A percentile compares a stretch with the other conserved stretches of the same genome.
These are phyloP conservation scores for Teleogryllus oceanicus DNA, from an alignment of 2,888 invertebrate species.

Conservation along the genomic window DNA sequence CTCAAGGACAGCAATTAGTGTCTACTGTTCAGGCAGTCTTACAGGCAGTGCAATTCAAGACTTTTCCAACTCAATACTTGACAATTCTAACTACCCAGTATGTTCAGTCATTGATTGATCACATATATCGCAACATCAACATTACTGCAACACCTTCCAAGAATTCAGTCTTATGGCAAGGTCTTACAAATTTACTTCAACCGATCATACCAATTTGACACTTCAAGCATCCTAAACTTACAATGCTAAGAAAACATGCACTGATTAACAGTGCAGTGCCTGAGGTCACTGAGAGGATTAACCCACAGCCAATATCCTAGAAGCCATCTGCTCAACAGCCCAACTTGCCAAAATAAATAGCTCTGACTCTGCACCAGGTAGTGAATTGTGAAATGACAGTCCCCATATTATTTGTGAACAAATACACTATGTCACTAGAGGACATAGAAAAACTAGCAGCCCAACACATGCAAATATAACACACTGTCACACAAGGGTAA, in stretches of 20 bases:
- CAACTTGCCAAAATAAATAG: neutral
- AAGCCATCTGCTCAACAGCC: neutral
- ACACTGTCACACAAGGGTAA: neutral
- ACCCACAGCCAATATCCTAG: constrained; percentile 18
- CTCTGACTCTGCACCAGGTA: neutral
- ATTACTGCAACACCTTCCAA: neutral
- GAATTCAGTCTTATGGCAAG: constrained; percentile 9
- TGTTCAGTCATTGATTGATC: neutral
- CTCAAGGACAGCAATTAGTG: too few relatives aligned
- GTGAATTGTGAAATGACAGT: neutral
- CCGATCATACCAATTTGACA: neutral
- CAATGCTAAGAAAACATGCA: constrained; percentile 12
- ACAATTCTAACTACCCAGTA: constrained; percentile 2
- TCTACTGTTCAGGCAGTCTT: neutral
- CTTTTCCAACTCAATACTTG: neutral
- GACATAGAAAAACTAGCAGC: neutral
- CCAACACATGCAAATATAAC: neutral
- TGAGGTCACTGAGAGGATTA: neutral
- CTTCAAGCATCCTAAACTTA: neutral
- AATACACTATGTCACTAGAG: neutral
- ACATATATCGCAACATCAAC: constrained; percentile 7
- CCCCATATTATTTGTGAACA: neutral
- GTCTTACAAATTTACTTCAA: constrained; percentile 18
- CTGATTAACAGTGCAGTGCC: neutral
- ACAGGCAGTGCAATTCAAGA: neutral